Conservation (phyloP, 64 coral and sea anemone genomes). For the Acropora yongei region DNA sequence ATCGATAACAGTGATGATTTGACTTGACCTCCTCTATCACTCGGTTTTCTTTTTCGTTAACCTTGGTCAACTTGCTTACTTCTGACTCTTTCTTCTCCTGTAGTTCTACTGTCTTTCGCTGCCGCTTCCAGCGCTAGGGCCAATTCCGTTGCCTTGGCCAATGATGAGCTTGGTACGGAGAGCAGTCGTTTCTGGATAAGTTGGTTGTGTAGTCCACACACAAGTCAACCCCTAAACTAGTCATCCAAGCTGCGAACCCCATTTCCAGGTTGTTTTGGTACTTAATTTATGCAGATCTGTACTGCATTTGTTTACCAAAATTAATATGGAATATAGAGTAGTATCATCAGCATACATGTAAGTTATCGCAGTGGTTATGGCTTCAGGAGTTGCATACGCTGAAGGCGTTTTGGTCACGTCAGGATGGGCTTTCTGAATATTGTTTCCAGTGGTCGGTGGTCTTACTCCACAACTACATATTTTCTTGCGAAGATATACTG, state of each 20-base stretch:
- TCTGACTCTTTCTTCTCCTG: conserved; percentile 27
- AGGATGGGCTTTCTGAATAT: too few relatives aligned
- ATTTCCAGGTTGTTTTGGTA: too few relatives aligned
- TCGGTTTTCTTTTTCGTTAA: neutral
- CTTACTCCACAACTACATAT: too few relatives aligned
- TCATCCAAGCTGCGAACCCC: conserved; percentile 17
- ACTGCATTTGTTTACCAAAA: too few relatives aligned
- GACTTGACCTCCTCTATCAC: neutral
- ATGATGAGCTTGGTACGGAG: neutral
- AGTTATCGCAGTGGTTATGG: too few relatives aligned
- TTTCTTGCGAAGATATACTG: too few relatives aligned
- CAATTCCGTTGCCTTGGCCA: neutral
- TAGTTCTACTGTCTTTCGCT: neutral
- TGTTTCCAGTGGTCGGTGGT: too few relatives aligned
- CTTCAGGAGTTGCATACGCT: too few relatives aligned
- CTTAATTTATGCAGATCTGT: too few relatives aligned
- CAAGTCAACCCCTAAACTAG: conserved; percentile 10
- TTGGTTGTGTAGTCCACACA: conserved; percentile 23
- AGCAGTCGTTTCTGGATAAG: conserved; percentile 28
- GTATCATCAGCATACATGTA: too few relatives aligned
- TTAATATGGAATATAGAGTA: too few relatives aligned
- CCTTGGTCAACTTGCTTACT: conserved; percentile 30
- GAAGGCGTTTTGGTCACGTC: too few relatives aligned
- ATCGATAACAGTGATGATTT: conserved; percentile 3
- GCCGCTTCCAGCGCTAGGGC: conserved; percentile 22